phyloP scores from a whole-genome alignment of 2,888 invertebrate species.

The Melinaea marsaeus region DNA sequence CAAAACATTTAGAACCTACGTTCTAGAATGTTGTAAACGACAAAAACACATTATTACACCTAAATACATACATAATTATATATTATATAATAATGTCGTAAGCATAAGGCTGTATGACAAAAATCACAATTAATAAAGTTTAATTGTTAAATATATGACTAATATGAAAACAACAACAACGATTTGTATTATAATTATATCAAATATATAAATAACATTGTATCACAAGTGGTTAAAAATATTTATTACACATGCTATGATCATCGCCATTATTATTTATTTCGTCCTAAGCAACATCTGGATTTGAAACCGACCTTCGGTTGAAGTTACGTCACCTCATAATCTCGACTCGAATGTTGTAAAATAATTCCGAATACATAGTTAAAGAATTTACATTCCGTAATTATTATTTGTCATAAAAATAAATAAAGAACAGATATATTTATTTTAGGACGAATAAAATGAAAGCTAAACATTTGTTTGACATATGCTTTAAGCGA shows the following conservation, averaged over 20 bases:
- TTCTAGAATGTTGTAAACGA: background rate
- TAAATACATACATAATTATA: no score
- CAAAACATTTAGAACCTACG: no score
- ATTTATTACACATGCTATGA: conserved; percentile 2
- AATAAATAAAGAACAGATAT: no score
- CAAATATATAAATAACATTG: background rate
- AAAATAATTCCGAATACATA: no score
- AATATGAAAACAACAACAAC: background rate
- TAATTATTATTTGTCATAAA: no score
- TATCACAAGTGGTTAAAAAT: background rate
- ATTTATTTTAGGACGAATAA: no score
- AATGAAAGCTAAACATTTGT: background rate
- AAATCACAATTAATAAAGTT: no score
- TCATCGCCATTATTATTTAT: conserved; percentile 2
- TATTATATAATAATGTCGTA: no score
- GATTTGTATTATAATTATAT: background rate
- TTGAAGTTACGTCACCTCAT: conserved; percentile 9
- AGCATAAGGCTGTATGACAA: no score
- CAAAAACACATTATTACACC: no score
- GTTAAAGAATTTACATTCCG: no score
- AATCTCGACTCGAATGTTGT: conserved; percentile 1
- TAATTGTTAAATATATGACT: background rate
- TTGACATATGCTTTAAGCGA: background rate
- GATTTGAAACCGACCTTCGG: conserved; percentile 17
- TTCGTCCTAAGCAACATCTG: conserved; percentile 22